A percentile compares a stretch with the other conserved stretches of the same genome.
Conservation (phyloP, 2,888 invertebrate genomes). For the Rhagophthalmus giganteus region DNA sequence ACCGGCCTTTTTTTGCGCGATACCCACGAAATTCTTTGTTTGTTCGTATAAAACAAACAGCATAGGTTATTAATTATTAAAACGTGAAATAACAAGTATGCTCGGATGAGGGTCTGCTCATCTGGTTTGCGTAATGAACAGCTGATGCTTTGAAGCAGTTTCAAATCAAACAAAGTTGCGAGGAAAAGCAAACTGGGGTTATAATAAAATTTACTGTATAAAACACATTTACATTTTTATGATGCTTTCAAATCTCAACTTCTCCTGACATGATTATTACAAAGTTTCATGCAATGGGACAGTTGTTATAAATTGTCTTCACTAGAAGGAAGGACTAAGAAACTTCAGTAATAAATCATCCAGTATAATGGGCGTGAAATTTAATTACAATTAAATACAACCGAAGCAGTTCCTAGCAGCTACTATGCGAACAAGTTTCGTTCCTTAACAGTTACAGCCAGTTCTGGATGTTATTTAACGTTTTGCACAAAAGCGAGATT, state of each 20-base stretch:
- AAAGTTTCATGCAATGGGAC: conserved; percentile 26
- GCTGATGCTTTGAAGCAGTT: conserved; percentile 28
- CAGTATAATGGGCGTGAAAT: conserved; percentile 49
- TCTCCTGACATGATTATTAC: conserved; percentile 19
- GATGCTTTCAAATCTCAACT: conserved; percentile 12
- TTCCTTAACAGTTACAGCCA: conserved; percentile 1
- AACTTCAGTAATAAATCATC: conserved; percentile 49
- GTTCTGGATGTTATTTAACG: no score
- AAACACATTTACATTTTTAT: conserved; percentile 16
- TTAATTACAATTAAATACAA: conserved; percentile 52
- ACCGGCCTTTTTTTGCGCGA: no score
- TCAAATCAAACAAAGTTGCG: conserved; percentile 29
- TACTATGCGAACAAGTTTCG: conserved; percentile 35
- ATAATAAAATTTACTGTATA: conserved; percentile 11
- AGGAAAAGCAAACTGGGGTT: conserved; percentile 5
- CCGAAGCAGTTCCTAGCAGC: conserved; percentile 37
- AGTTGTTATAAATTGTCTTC: conserved; percentile 45
- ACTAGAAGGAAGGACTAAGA: conserved; percentile 41
- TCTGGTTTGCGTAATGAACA: conserved; percentile 32
- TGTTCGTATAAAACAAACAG: conserved; percentile 1
- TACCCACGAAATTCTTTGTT: not conserved
- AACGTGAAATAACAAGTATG: conserved; percentile 33
- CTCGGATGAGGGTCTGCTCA: conserved; percentile 33
- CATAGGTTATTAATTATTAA: conserved; percentile 26
- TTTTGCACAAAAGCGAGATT: no score